A percentile compares a stretch with the other conserved stretches of the same genome.
These are phyloP conservation scores for Sorex fumeus DNA, from an alignment of 2,113 vertebrate species.

Conservation along the genomic window DNA sequence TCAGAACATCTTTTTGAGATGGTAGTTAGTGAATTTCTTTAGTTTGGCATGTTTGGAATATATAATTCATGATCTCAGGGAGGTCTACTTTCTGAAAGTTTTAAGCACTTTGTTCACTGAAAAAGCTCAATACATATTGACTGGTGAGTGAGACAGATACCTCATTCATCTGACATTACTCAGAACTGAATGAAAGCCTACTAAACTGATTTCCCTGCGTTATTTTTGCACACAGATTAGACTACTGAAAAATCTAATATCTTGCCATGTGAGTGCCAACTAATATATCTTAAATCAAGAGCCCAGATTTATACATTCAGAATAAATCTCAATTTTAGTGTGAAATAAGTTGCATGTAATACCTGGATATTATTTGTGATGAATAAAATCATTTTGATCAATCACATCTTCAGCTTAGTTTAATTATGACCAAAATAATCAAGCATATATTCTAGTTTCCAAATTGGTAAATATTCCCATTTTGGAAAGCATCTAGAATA, in stretches of 20 bases:
- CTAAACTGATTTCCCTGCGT: not conserved
- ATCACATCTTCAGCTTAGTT: conserved; percentile 2
- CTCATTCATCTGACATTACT: not conserved
- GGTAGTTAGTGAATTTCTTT: not conserved
- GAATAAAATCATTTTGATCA: not conserved
- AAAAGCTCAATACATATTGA: not conserved
- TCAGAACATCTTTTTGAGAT: conserved; percentile 16
- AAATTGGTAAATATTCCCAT: not conserved
- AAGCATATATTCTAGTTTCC: not conserved
- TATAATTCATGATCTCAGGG: not conserved
- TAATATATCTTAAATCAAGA: not conserved
- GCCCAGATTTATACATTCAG: not conserved
- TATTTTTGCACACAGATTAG: conserved; percentile 3
- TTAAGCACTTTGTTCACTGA: not conserved
- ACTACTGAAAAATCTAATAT: conserved; percentile 12
- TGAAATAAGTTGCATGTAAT: not conserved
- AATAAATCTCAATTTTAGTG: not conserved
- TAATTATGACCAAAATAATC: conserved; percentile 2
- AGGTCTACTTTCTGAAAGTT: not conserved
- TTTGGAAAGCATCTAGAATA: not conserved
- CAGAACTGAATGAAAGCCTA: not conserved
- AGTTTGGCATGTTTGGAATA: not conserved
- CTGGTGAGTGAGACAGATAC: not conserved
- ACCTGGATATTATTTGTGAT: not conserved
- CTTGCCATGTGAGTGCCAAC: not conserved